Evolutionary conservation across 2,888 invertebrate genomes (phyloP).

Genomic region (Drosophila heteroneura): DNA sequence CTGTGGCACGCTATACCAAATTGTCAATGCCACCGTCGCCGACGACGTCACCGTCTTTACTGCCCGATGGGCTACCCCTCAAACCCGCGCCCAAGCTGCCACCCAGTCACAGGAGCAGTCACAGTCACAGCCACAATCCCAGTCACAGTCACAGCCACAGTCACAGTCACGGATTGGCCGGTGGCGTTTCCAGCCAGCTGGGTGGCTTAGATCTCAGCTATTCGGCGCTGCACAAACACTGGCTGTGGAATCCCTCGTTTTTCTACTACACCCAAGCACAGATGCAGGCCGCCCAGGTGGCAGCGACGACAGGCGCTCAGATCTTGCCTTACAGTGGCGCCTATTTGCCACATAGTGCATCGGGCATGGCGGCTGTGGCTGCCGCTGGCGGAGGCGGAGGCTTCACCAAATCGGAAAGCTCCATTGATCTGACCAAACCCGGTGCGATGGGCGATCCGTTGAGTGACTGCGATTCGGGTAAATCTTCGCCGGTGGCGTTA

Average conservation of each 20-base stretch:
- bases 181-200: slow-evolving; percentile 62
- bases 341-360: slow-evolving; percentile 61
- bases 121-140: neutral
- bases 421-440: slow-evolving; percentile 83
- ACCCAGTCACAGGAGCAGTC: slow-evolving; percentile 32
- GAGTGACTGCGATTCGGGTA: slow-evolving; percentile 85
- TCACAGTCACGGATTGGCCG: slow-evolving; percentile 41
- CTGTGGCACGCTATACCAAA: slow-evolving; percentile 45
- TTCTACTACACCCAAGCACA: slow-evolving; percentile 83
- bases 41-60: slow-evolving; percentile 23
- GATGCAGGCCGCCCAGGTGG: slow-evolving; percentile 73
- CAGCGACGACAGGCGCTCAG: slow-evolving; percentile 66
- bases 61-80: slow-evolving; percentile 67
- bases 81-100: slow-evolving; percentile 83
- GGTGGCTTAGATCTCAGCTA: slow-evolving; percentile 83
- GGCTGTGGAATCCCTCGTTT: slow-evolving; percentile 85
- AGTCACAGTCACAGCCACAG: neutral
- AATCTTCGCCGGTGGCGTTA: slow-evolving; percentile 84
- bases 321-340: slow-evolving; percentile 69
- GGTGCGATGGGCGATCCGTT: slow-evolving; percentile 78
- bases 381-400: slow-evolving; percentile 74
- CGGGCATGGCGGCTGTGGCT: slow-evolving; percentile 55
- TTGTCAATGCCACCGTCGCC: slow-evolving; percentile 15
- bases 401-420: slow-evolving; percentile 84
- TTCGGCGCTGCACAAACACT: slow-evolving; percentile 84